Conservation (phyloP, 2,113 vertebrate species). For the Riparia riparia region DNA sequence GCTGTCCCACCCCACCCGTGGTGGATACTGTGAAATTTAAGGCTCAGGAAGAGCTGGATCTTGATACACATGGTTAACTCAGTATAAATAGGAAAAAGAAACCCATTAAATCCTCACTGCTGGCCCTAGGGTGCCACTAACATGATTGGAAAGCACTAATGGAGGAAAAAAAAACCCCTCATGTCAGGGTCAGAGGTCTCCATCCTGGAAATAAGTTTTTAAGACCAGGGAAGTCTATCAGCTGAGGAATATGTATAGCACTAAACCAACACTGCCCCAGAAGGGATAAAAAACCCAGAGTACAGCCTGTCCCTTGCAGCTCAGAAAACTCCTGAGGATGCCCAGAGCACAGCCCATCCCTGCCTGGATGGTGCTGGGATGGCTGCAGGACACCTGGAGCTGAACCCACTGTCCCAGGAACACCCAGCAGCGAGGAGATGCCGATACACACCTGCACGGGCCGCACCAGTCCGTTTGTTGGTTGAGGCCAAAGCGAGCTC, state of each 20-base stretch:
- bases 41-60: neutral
- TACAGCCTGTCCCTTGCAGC: neutral
- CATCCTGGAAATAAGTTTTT: neutral
- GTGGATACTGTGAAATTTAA: neutral
- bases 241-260: neutral
- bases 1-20: neutral
- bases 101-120: neutral
- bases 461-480: conserved; percentile 99
- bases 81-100: neutral
- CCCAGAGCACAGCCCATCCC: neutral
- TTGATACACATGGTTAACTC: neutral
- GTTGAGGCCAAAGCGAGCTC: conserved; percentile 99
- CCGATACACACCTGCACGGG: conserved; percentile 97
- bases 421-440: conserved; percentile 30
- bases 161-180: neutral
- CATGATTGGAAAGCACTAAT: neutral
- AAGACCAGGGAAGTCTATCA: neutral
- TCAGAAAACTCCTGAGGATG: neutral
- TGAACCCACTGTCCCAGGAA: neutral
- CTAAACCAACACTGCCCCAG: accelerated
- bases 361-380: neutral
- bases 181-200: neutral
- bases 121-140: neutral
- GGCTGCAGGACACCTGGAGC: neutral
- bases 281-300: neutral